Conservation (phyloP, 92 coral and sea anemone species). For the Siderastrea siderea region DNA sequence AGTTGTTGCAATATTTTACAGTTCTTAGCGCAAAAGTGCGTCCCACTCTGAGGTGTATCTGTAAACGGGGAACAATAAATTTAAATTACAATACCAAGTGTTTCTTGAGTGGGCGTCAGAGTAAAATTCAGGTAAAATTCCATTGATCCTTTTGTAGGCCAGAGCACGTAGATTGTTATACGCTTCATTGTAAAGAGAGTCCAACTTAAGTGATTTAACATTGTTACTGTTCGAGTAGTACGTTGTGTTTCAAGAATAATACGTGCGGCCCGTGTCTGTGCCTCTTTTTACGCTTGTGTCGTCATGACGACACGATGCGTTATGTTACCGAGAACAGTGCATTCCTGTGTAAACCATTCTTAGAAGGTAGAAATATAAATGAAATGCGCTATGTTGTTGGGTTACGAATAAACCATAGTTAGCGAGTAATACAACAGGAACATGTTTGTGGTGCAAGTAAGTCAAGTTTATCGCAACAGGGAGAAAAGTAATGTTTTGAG, state of each 20-base stretch:
- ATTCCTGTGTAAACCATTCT: no score
- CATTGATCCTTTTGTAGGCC: not conserved
- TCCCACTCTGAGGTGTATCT: slow-evolving; percentile 10
- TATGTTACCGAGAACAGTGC: no score
- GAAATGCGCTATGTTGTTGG: no score
- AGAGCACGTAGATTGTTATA: no score
- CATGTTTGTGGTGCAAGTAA: no score
- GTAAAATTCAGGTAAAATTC: not conserved
- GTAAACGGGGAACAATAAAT: no score
- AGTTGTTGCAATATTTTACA: slow-evolving; percentile 23
- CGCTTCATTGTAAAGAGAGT: not conserved
- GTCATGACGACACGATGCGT: no score
- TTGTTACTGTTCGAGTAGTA: not conserved
- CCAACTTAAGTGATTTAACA: slow-evolving; percentile 41
- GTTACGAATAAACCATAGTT: no score
- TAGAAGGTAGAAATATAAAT: no score
- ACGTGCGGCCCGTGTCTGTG: not conserved
- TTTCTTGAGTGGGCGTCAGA: not conserved
- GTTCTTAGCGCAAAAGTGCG: not conserved
- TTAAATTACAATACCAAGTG: not conserved
- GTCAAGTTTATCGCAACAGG: no score
- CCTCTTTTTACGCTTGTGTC: not conserved
- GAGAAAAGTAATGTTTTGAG: no score
- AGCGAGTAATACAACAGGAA: no score
- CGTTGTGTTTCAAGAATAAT: not conserved